Conservation (phyloP, 2,888 invertebrate genomes). For the Mythimna impura region DNA sequence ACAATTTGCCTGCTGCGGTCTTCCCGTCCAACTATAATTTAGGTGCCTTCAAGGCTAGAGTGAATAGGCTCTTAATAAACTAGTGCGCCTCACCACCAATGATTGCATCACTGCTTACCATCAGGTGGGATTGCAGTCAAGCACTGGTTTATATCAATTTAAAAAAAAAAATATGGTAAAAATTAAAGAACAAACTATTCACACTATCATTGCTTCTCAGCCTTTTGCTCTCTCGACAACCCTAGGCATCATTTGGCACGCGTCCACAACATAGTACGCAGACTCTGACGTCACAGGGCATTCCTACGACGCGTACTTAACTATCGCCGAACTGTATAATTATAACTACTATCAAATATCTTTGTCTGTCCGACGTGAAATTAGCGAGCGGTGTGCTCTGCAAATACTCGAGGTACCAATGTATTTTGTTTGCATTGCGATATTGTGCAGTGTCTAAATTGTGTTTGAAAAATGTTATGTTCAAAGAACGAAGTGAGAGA, state of each 20-base stretch:
- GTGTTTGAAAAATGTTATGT: neutral
- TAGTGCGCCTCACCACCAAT: too few species aligned
- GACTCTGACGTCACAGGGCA: constrained; percentile 76
- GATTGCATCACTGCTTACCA: too few species aligned
- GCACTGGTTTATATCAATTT: too few species aligned
- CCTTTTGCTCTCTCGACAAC: constrained; percentile 23
- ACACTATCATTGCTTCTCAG: too few species aligned
- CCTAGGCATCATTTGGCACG: constrained; percentile 65
- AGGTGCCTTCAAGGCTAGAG: too few species aligned
- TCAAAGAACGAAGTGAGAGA: neutral
- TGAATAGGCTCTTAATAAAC: too few species aligned
- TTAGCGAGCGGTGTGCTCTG: neutral
- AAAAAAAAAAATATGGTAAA: too few species aligned
- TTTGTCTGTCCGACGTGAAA: constrained; percentile 17
- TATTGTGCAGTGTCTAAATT: neutral
- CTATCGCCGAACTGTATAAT: constrained; percentile 50
- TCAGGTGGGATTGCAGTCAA: too few species aligned
- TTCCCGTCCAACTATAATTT: too few species aligned
- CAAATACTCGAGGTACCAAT: constrained; percentile 7
- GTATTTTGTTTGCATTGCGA: neutral
- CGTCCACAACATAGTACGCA: constrained; percentile 73
- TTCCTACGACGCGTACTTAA: constrained; percentile 57
- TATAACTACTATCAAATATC: constrained; percentile 55
- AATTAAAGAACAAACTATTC: too few species aligned
- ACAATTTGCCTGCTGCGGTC: too few species aligned